Evolutionary conservation across 2,797 vertebrate genomes (phyloP).

Genomic region (Discoglossus pictus): DNA sequence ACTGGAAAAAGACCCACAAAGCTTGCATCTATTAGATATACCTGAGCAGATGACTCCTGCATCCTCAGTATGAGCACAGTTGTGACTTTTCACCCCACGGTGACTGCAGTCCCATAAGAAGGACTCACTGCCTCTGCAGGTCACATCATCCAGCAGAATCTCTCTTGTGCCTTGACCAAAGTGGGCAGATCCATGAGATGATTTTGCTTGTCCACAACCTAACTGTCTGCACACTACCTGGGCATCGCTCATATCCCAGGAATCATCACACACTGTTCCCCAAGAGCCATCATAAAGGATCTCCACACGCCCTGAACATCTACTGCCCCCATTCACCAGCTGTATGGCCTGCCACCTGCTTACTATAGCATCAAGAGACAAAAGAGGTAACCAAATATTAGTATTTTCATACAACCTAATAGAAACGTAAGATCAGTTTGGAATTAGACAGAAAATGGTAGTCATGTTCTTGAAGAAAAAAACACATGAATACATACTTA

Average conservation of each 20-base stretch:
- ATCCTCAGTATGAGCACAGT: constrained; percentile 73
- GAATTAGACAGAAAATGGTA: too few relatives aligned
- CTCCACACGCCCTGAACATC: constrained; percentile 9
- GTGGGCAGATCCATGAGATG: not conserved
- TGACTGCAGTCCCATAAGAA: constrained; percentile 71
- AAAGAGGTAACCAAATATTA: too few relatives aligned
- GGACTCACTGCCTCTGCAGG: constrained; percentile 57
- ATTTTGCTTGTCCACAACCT: constrained; percentile 15
- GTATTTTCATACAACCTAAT: too few relatives aligned
- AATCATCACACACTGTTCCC: constrained; percentile 18
- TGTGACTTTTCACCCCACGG: constrained; percentile 71
- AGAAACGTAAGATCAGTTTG: too few relatives aligned
- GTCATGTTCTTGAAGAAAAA: too few relatives aligned
- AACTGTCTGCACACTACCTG: constrained; percentile 33
- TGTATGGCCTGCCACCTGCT: too few relatives aligned
- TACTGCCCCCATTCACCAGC: constrained; percentile 8
- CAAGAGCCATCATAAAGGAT: constrained; percentile 9
- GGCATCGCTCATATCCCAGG: constrained; percentile 28
- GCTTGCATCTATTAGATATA: too few relatives aligned
- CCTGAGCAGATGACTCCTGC: constrained; percentile 64
- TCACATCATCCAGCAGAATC: constrained; percentile 22
- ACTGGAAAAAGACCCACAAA: too few relatives aligned
- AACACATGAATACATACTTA: too few relatives aligned
- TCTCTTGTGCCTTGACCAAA: constrained; percentile 13
- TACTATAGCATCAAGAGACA: too few relatives aligned